phyloP scores from a whole-genome alignment of 2,888 invertebrate species.

The Drosophila ezoana region DNA sequence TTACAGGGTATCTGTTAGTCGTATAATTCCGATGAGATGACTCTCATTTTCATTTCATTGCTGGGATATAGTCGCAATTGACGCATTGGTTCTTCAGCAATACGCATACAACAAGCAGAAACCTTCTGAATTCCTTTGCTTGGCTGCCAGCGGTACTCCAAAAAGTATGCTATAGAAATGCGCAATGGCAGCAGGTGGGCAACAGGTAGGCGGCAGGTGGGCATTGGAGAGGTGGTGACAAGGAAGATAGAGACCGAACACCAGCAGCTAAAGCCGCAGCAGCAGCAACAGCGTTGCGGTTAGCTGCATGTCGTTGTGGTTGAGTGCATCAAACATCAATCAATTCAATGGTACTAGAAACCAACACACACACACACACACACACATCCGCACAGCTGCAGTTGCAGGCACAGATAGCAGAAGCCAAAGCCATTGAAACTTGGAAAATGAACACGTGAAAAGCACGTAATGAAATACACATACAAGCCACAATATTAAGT shows the following conservation, averaged over 20 bases:
- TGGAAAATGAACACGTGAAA: constrained; percentile 50
- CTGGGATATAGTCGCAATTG: constrained; percentile 22
- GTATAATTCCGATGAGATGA: background rate
- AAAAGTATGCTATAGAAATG: constrained; percentile 72
- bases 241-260: constrained; percentile 3
- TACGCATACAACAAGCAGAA: constrained; percentile 23
- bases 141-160: constrained; percentile 41
- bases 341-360: constrained; percentile 76
- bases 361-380: constrained; percentile 26
- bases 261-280: constrained; percentile 7
- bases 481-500: constrained; percentile 71
- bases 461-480: constrained; percentile 68
- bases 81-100: constrained; percentile 26
- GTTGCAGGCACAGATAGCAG: constrained; percentile 26
- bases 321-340: constrained; percentile 80
- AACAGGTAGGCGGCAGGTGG: background rate
- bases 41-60: constrained; percentile 13
- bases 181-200: constrained; percentile 57
- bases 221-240: background rate
- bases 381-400: constrained; percentile 22
- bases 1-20: background rate
- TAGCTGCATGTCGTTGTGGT: constrained; percentile 75
- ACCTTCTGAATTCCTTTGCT: constrained; percentile 51
- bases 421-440: constrained; percentile 54
- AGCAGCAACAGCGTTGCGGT: constrained; percentile 65